Percentiles rank a stretch among this genome's conserved stretches.
Conservation (phyloP, 2,113 vertebrate genomes). For the Sialia sialis region DNA sequence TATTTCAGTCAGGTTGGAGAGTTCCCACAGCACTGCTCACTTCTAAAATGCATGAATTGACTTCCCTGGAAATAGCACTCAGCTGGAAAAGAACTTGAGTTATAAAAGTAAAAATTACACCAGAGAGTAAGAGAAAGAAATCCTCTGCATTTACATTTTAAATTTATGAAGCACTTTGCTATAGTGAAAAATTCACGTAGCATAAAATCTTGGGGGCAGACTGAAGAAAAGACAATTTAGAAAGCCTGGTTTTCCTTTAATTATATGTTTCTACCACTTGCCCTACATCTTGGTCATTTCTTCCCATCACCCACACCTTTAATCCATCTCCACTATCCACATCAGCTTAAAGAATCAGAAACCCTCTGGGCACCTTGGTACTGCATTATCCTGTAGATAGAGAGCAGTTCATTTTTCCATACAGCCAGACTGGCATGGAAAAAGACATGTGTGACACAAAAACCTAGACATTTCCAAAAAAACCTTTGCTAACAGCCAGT, state of each 20-base stretch:
- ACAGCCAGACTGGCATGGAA: neutral
- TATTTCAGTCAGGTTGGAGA: neutral
- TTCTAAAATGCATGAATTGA: neutral
- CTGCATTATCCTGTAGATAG: neutral
- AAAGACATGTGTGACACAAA: neutral
- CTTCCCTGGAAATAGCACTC: neutral
- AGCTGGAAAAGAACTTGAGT: conserved; percentile 7
- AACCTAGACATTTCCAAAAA: neutral
- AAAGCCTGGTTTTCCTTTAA: neutral
- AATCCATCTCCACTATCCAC: neutral
- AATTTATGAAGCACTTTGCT: neutral
- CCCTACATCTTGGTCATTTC: neutral
- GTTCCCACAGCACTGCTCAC: neutral
- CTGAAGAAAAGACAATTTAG: neutral
- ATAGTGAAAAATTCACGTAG: accelerated
- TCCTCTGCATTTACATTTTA: neutral
- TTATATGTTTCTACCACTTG: neutral
- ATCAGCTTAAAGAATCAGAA: neutral
- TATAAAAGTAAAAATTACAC: neutral
- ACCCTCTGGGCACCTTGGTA: neutral
- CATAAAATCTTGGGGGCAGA: neutral
- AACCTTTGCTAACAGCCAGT: neutral
- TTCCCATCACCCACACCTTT: neutral
- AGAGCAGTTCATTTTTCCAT: neutral
- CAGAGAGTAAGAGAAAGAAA: neutral